phyloP scores from a whole-genome alignment of 2,797 vertebrate genomes.

The Pipistrellus nathusii region DNA sequence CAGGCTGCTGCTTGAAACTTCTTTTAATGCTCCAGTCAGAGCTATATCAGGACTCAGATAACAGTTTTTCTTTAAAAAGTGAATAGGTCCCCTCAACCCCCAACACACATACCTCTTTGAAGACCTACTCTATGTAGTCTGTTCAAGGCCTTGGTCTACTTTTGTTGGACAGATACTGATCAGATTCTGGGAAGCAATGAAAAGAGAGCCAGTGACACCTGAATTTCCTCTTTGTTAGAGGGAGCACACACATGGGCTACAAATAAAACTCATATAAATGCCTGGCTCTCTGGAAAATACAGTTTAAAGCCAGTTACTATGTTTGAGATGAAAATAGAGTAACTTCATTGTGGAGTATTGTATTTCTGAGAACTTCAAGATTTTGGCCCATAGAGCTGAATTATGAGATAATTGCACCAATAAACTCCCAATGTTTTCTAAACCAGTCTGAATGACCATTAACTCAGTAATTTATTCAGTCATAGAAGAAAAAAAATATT shows the following conservation, averaged over 20 bases:
- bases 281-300: slow-evolving; percentile 21
- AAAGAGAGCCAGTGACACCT: slow-evolving; percentile 53
- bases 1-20: slow-evolving; percentile 68
- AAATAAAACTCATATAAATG: not conserved
- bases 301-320: not conserved
- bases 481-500: not conserved
- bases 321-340: slow-evolving; percentile 39
- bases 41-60: slow-evolving; percentile 66
- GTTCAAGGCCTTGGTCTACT: slow-evolving; percentile 60
- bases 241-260: not conserved
- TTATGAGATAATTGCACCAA: not conserved
- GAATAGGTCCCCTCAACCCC: not conserved
- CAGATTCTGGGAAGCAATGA: slow-evolving; percentile 56
- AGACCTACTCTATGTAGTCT: slow-evolving; percentile 56
- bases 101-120: slow-evolving; percentile 6
- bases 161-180: slow-evolving; percentile 59
- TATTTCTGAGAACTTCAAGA: not conserved
- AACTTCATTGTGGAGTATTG: not conserved
- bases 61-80: slow-evolving; percentile 74
- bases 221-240: slow-evolving; percentile 65
- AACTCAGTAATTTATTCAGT: not conserved
- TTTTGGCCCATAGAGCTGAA: not conserved
- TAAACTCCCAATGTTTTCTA: not conserved
- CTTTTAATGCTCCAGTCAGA: slow-evolving; percentile 53
- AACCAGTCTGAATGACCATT: not conserved